A percentile compares a stretch with the other conserved stretches of the same genome.
Conservation (phyloP, 1,140 invertebrate genomes). For the Drosophila willistoni region DNA sequence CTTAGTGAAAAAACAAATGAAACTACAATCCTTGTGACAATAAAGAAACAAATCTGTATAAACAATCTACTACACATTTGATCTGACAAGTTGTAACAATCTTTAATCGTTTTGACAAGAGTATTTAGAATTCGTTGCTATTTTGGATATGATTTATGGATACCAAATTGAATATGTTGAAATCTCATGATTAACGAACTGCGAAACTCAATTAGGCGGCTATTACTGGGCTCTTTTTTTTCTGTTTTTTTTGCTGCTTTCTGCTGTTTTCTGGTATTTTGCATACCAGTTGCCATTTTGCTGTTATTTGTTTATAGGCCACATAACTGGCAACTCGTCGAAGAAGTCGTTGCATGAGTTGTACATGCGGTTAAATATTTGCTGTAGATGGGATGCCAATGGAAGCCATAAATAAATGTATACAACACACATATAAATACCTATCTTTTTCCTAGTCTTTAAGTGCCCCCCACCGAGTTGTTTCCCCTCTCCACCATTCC, state of each 20-base stretch:
- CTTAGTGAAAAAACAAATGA: too few species aligned
- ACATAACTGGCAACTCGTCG: slow-evolving; percentile 58
- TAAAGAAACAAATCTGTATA: too few species aligned
- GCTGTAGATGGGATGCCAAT: slow-evolving; percentile 30
- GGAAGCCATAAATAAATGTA: slow-evolving; percentile 54
- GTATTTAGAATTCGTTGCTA: background rate
- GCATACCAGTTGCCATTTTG: slow-evolving; percentile 25
- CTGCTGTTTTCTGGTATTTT: slow-evolving; percentile 21
- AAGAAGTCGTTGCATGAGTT: slow-evolving; percentile 11
- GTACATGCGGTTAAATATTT: slow-evolving; percentile 37
- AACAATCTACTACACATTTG: too few species aligned
- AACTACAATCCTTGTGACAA: too few species aligned
- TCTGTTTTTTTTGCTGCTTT: slow-evolving; percentile 23
- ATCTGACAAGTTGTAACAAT: too few species aligned
- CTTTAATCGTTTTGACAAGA: too few species aligned
- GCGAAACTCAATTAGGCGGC: slow-evolving; percentile 9
- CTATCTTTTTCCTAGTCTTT: background rate
- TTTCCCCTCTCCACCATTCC: background rate
- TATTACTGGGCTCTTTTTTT: slow-evolving; percentile 10
- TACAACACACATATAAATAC: background rate
- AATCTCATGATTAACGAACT: slow-evolving; percentile 11
- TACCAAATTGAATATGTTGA: background rate
- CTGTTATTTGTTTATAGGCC: slow-evolving; percentile 68
- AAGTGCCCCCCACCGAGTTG: too few species aligned
- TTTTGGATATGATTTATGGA: background rate